Percentiles rank a stretch among this genome's conserved stretches.
phyloP scores from a whole-genome alignment of 2,797 vertebrate genomes.

The Chloroceryle inda region DNA sequence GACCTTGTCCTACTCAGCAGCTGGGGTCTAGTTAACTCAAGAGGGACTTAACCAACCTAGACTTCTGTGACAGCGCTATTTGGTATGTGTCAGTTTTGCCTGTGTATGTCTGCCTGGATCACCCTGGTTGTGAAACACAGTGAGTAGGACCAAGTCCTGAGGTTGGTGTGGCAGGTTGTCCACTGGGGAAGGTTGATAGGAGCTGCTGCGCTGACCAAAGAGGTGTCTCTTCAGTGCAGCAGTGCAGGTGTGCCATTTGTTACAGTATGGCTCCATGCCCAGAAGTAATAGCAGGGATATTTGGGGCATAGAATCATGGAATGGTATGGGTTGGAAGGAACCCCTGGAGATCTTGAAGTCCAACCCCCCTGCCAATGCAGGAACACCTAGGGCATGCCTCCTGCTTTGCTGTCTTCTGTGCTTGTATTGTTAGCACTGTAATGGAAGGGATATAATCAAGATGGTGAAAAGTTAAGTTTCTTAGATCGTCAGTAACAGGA shows the following conservation, averaged over 20 bases:
- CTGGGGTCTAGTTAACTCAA: background rate
- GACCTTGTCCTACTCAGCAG: background rate
- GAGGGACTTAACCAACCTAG: background rate
- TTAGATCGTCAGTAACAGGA: background rate
- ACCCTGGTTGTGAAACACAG: background rate
- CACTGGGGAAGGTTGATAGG: fast-evolving
- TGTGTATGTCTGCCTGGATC: background rate
- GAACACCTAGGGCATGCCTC: background rate
- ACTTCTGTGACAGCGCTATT: background rate
- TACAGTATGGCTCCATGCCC: background rate
- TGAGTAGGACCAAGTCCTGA: background rate
- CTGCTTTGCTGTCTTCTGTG: background rate
- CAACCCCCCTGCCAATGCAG: too few species aligned
- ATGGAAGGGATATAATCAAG: background rate
- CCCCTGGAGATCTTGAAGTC: too few species aligned
- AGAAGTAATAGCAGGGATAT: background rate
- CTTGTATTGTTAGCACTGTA: fast-evolving
- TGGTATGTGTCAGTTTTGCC: background rate
- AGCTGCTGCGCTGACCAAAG: fast-evolving
- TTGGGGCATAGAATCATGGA: too few species aligned
- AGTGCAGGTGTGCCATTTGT: fast-evolving
- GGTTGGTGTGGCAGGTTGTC: background rate
- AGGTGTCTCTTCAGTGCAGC: background rate
- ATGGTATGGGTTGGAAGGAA: too few species aligned
- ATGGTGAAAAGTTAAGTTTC: background rate